Percentiles rank a stretch among this genome's conserved stretches.
phyloP scores from a whole-genome alignment of 2,888 invertebrate species.

The Fissipunctia ypsillon region DNA sequence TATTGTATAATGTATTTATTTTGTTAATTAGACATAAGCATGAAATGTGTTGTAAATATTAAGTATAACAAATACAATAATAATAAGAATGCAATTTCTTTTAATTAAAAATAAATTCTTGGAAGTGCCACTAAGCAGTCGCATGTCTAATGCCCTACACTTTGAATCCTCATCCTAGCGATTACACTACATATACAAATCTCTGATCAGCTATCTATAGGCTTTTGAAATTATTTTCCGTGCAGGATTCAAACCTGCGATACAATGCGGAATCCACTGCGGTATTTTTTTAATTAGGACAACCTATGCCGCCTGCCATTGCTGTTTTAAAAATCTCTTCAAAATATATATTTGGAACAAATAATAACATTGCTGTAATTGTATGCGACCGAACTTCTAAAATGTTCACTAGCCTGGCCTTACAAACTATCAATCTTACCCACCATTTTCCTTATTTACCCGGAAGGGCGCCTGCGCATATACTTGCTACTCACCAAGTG shows the following conservation, averaged over 20 bases:
- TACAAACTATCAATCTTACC: neutral
- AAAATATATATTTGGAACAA: neutral
- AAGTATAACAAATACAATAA: slow-evolving; percentile 54
- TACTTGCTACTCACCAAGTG: neutral
- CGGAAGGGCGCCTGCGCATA: neutral
- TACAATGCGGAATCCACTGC: too few relatives aligned
- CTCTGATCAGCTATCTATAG: neutral
- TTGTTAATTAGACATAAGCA: slow-evolving; percentile 53
- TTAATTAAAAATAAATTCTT: neutral
- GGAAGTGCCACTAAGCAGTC: too few relatives aligned
- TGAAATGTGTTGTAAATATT: slow-evolving; percentile 62
- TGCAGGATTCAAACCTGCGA: neutral
- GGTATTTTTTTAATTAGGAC: neutral
- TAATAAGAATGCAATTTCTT: slow-evolving; percentile 11
- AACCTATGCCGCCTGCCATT: too few relatives aligned
- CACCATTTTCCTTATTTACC: slow-evolving; percentile 1
- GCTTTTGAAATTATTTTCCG: neutral
- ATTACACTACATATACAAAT: neutral
- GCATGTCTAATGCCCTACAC: neutral
- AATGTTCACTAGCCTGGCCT: neutral
- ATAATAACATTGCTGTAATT: too few relatives aligned
- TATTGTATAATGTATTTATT: slow-evolving; percentile 62
- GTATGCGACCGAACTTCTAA: neutral
- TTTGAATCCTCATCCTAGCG: neutral
- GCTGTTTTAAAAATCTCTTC: slow-evolving; percentile 2